Evolutionary conservation across 2,113 vertebrate species (phyloP).

Genomic region (Vulpes lagopus): DNA sequence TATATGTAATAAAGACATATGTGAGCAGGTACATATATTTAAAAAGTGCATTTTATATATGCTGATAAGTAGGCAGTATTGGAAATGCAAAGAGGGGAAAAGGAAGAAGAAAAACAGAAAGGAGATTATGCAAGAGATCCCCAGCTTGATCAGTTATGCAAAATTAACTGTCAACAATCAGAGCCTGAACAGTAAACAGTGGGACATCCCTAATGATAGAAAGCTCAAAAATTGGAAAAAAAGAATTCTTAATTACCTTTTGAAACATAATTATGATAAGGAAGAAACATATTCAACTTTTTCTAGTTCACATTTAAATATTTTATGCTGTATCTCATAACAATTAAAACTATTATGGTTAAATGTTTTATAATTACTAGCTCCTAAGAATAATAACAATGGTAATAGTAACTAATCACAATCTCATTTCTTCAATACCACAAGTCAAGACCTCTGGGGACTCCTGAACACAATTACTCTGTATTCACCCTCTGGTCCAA

Average conservation of each 20-base stretch:
- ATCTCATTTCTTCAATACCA: slow-evolving; percentile 1
- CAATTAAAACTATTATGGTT: neutral
- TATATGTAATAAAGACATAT: neutral
- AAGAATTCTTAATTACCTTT: neutral
- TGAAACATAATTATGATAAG: neutral
- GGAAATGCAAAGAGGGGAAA: neutral
- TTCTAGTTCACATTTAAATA: neutral
- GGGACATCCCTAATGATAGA: neutral
- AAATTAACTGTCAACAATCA: neutral
- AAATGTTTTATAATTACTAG: neutral
- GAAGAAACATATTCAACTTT: neutral
- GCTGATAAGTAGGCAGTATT: neutral
- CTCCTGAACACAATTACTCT: neutral
- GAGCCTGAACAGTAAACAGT: neutral
- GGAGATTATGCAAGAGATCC: neutral
- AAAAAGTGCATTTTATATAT: neutral
- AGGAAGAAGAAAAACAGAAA: neutral
- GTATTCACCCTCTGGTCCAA: neutral
- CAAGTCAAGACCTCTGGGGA: neutral
- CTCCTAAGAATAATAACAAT: neutral
- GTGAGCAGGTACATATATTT: neutral
- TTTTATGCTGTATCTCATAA: neutral
- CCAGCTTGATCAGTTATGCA: neutral
- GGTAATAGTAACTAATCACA: neutral
- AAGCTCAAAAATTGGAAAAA: no score